Evolutionary conservation across 2,113 vertebrate genomes (phyloP).

Genomic region (Syrrhaptes paradoxus): DNA sequence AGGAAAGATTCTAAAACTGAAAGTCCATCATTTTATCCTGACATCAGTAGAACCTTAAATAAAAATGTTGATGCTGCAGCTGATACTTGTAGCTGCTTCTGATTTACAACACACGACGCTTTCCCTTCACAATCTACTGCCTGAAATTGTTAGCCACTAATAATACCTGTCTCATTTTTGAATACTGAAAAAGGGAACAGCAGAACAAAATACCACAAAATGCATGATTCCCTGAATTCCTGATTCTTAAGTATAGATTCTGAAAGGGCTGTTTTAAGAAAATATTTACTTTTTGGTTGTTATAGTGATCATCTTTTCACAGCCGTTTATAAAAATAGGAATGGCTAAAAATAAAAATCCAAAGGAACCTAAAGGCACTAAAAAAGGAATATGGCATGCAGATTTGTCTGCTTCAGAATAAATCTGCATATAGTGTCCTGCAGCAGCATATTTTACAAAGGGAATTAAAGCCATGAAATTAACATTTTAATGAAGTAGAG

Average conservation of each 20-base stretch:
- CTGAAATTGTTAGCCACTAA: neutral
- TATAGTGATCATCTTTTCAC: slow-evolving; percentile 62
- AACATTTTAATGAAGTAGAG: slow-evolving; percentile 83
- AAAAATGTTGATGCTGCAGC: neutral
- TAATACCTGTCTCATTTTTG: slow-evolving; percentile 2
- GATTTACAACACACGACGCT: neutral
- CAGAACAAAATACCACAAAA: slow-evolving; percentile 2
- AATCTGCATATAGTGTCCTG: slow-evolving; percentile 74
- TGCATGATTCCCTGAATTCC: slow-evolving; percentile 31
- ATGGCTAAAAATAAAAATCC: slow-evolving; percentile 68
- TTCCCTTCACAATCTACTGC: neutral
- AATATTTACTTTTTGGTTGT: slow-evolving; percentile 70
- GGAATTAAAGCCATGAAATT: slow-evolving; percentile 81
- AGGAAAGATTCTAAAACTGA: neutral
- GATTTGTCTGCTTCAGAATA: slow-evolving; percentile 68
- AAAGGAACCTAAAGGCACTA: slow-evolving; percentile 61
- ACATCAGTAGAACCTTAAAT: neutral
- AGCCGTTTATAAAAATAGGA: slow-evolving; percentile 60
- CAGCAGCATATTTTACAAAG: slow-evolving; percentile 72
- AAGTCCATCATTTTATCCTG: neutral
- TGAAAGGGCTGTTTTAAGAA: slow-evolving; percentile 43
- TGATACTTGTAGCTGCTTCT: neutral
- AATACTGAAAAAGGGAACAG: slow-evolving; percentile 12
- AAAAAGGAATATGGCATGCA: slow-evolving; percentile 65
- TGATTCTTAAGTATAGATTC: slow-evolving; percentile 39